Conservation (phyloP, 1,140 invertebrate genomes). For the Cydia strobilella region DNA sequence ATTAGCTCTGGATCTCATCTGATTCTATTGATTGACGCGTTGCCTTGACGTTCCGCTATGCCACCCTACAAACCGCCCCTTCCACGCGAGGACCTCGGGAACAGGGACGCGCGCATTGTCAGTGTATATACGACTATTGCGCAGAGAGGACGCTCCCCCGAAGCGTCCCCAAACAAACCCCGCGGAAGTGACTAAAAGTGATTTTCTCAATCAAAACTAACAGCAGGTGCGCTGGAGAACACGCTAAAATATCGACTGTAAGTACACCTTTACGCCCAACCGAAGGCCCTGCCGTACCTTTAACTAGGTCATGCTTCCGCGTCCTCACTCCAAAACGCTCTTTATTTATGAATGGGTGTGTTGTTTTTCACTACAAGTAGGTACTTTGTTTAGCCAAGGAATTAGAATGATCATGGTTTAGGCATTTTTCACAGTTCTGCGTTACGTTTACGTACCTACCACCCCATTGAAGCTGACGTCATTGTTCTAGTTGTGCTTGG, state of each 20-base stretch:
- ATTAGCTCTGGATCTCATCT: constrained; percentile 68
- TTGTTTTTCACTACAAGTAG: constrained; percentile 40
- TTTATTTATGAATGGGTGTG: constrained; percentile 60
- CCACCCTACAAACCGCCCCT: constrained; percentile 72
- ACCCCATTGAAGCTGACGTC: constrained; percentile 21
- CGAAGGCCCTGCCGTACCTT: constrained; percentile 34
- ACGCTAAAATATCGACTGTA: constrained; percentile 63
- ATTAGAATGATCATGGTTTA: not conserved
- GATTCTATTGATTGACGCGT: constrained; percentile 76
- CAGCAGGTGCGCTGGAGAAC: constrained; percentile 56
- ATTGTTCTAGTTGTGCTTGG: constrained; percentile 26
- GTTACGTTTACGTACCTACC: constrained; percentile 1
- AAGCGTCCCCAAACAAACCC: constrained; percentile 40
- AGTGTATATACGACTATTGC: constrained; percentile 60
- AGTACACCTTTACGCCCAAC: constrained; percentile 48
- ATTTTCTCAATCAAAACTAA: constrained; percentile 41
- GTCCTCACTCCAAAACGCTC: constrained; percentile 59
- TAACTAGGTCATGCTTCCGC: constrained; percentile 72
- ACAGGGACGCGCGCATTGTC: constrained; percentile 74
- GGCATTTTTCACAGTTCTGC: not conserved
- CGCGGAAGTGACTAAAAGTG: constrained; percentile 54
- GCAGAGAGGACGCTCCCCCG: constrained; percentile 55
- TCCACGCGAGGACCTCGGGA: constrained; percentile 73
- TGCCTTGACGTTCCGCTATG: constrained; percentile 64
- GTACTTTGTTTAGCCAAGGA: constrained; percentile 30